These are phyloP conservation scores for Rhodeus uyekii DNA, from an alignment of 2,797 vertebrate genomes.

Conservation along the genomic window DNA sequence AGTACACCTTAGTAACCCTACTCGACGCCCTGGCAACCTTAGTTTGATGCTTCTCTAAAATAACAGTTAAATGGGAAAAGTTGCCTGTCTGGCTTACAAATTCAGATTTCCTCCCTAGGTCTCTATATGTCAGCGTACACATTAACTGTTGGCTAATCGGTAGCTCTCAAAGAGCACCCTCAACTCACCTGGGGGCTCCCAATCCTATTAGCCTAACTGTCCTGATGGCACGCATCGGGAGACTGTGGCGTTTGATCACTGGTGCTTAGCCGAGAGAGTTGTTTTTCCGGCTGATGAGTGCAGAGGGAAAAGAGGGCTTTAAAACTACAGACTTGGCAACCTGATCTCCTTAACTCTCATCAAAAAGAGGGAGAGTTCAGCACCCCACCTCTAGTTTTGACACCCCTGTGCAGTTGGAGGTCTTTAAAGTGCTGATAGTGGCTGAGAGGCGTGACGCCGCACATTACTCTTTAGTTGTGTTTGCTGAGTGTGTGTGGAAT, in stretches of 20 bases:
- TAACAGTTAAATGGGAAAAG: constrained; percentile 10
- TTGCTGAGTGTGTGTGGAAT: constrained; percentile 12
- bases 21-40: not conserved
- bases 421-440: constrained; percentile 71
- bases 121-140: constrained; percentile 64
- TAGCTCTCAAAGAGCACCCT: constrained; percentile 76
- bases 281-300: constrained; percentile 69
- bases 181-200: constrained; percentile 82
- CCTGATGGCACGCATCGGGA: constrained; percentile 75
- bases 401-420: constrained; percentile 63
- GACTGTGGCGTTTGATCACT: constrained; percentile 78
- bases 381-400: constrained; percentile 70
- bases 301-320: constrained; percentile 67
- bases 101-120: constrained; percentile 65
- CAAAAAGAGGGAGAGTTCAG: constrained; percentile 74
- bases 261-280: constrained; percentile 80
- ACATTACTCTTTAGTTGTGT: constrained; percentile 39
- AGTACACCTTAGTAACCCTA: not conserved
- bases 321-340: constrained; percentile 68
- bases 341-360: constrained; percentile 81
- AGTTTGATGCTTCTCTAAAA: not conserved
- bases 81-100: constrained; percentile 55
- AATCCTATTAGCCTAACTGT: constrained; percentile 83
- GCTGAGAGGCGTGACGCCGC: constrained; percentile 69
- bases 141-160: constrained; percentile 74